Evolutionary conservation across 2,797 vertebrate genomes (phyloP).

Genomic region (Enteromius afrohamiltoni): DNA sequence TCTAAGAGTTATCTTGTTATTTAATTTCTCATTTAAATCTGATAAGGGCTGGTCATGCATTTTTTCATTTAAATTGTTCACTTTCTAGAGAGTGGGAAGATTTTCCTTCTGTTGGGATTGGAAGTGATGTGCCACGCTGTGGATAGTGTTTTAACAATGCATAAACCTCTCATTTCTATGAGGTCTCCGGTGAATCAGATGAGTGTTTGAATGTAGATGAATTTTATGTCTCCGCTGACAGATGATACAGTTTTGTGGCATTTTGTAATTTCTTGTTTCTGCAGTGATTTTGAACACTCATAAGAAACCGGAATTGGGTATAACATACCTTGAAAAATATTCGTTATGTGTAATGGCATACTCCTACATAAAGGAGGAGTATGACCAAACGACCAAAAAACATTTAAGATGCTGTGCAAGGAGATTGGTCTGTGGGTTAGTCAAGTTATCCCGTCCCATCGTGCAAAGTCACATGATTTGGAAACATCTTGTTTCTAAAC

Average conservation of each 20-base stretch:
- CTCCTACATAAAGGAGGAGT: no score
- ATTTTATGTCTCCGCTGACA: not conserved
- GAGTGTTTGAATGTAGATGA: constrained; percentile 6
- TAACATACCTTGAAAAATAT: not conserved
- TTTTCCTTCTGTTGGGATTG: not conserved
- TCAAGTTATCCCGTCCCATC: not conserved
- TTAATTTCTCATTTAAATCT: constrained; percentile 27
- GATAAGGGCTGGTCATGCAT: not conserved
- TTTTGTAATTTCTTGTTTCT: not conserved
- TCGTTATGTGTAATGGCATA: not conserved
- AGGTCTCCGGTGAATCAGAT: not conserved
- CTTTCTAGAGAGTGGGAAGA: constrained; percentile 17
- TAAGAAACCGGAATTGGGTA: not conserved
- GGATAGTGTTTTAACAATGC: constrained; percentile 20
- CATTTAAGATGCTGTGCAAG: not conserved
- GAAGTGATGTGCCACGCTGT: constrained; percentile 3
- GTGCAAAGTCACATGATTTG: not conserved
- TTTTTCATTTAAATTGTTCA: constrained; percentile 17
- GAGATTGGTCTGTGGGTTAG: not conserved
- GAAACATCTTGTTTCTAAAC: not conserved
- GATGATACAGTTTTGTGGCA: not conserved
- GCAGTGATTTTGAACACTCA: not conserved
- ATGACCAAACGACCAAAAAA: no score
- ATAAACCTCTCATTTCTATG: not conserved
- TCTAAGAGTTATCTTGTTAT: not conserved